A percentile compares a stretch with the other conserved stretches of the same genome.
Evolutionary conservation across 2,888 invertebrate species (phyloP).

Genomic region (Deilephila elpenor): DNA sequence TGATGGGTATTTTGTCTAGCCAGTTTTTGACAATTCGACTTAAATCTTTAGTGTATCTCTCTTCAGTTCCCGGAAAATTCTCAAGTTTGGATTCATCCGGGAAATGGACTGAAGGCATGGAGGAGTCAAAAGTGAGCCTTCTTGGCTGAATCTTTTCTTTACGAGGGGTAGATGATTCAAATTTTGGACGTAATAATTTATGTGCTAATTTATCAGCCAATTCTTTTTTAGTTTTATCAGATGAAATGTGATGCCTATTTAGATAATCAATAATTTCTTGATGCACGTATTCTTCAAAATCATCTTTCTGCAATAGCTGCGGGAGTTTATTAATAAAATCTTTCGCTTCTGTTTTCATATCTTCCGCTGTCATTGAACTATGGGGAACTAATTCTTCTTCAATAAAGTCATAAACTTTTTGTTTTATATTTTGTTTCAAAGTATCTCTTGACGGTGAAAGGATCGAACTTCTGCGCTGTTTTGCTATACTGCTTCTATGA

Average conservation of each 20-base stretch:
- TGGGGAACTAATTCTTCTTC: constrained; percentile 36
- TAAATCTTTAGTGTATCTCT: constrained; percentile 41
- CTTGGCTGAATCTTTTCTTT: constrained; percentile 35
- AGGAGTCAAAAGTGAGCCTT: constrained; percentile 27
- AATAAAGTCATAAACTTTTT: constrained; percentile 42
- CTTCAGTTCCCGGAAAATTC: constrained; percentile 16
- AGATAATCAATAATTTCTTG: constrained; percentile 38
- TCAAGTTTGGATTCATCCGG: constrained; percentile 23
- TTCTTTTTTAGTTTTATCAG: constrained; percentile 32
- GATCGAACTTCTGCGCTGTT: background rate
- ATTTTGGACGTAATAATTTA: constrained; percentile 34
- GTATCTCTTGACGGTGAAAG: constrained; percentile 15
- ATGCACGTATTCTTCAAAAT: constrained; percentile 37
- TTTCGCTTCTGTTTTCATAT: constrained; percentile 35
- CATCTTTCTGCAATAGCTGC: constrained; percentile 36
- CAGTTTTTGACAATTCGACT: constrained; percentile 42
- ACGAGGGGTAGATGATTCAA: constrained; percentile 44
- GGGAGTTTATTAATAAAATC: constrained; percentile 37
- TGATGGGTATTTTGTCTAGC: constrained; percentile 44
- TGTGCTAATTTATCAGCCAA: constrained; percentile 36
- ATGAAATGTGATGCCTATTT: constrained; percentile 32
- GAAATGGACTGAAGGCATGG: constrained; percentile 33
- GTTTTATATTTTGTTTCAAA: constrained; percentile 37
- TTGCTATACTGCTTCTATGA: constrained; percentile 4
- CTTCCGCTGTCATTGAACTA: constrained; percentile 30